phyloP scores from a whole-genome alignment of 2,797 vertebrate genomes.

The Argyrosomus regius region DNA sequence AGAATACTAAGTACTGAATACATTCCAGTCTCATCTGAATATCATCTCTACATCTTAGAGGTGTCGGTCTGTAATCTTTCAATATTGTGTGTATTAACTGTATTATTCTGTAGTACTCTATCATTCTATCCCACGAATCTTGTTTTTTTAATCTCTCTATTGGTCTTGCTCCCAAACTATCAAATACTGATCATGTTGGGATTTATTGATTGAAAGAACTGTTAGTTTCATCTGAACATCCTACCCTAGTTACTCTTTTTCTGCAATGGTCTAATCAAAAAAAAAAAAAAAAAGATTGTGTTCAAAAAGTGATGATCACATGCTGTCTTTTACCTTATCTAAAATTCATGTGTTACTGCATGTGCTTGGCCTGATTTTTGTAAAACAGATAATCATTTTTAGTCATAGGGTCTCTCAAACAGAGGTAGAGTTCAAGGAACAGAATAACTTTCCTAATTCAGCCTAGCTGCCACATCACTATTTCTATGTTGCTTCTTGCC shows the following conservation, averaged over 20 bases:
- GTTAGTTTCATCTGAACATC: not conserved
- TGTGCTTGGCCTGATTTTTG: no score
- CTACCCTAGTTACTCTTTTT: not conserved
- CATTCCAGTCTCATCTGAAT: not conserved
- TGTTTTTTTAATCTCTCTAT: not conserved
- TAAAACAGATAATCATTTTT: not conserved
- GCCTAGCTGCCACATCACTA: not conserved
- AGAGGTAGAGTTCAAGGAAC: not conserved
- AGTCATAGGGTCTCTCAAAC: no score
- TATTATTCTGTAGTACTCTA: no score
- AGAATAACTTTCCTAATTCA: not conserved
- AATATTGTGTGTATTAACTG: no score
- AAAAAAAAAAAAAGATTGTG: no score
- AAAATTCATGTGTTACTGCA: no score
- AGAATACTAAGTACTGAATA: not conserved
- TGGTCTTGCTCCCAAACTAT: not conserved
- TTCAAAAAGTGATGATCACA: no score
- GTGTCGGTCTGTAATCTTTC: not conserved
- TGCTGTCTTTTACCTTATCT: no score
- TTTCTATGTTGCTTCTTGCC: no score
- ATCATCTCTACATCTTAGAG: not conserved
- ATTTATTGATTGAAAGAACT: not conserved
- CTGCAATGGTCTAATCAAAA: not conserved
- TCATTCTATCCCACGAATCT: not conserved
- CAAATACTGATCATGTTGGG: not conserved